Conservation (phyloP, 35 echinoderm and acorn worm species). For the Eucidaris tribuloides region DNA sequence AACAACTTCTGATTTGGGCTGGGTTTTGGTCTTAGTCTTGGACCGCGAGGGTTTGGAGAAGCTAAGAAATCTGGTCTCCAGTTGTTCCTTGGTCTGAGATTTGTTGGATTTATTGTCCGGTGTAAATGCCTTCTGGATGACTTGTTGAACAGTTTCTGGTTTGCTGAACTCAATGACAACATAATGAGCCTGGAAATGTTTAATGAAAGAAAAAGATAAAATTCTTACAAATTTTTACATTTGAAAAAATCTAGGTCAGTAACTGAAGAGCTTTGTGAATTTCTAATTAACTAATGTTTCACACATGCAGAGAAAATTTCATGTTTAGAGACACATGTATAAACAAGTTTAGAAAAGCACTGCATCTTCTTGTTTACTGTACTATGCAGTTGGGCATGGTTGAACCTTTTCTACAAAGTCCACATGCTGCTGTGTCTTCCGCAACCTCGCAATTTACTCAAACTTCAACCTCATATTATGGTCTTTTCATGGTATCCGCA, state of each 20-base stretch:
- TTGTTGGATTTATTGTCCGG: background rate
- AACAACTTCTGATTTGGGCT: background rate
- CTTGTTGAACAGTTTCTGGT: constrained; percentile 17
- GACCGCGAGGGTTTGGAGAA: constrained; percentile 19
- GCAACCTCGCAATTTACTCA: too few relatives aligned
- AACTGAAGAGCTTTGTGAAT: background rate
- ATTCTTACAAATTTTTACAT: background rate
- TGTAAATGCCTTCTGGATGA: background rate
- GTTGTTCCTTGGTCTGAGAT: background rate
- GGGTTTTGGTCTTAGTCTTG: background rate
- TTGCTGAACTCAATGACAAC: constrained; percentile 61
- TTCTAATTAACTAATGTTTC: background rate
- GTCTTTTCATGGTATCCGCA: too few relatives aligned
- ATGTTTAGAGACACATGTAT: background rate
- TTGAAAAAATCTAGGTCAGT: background rate
- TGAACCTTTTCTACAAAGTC: too few relatives aligned
- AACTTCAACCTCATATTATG: too few relatives aligned
- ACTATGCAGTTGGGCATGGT: too few relatives aligned
- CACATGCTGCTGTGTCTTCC: too few relatives aligned
- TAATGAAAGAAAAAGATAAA: background rate
- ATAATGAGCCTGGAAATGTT: constrained; percentile 39
- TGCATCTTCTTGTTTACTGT: background rate
- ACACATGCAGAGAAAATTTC: background rate
- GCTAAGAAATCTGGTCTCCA: constrained; percentile 36
- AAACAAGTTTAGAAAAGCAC: background rate